These are phyloP conservation scores for Aleiodes testaceus DNA, from an alignment of 2,888 invertebrate genomes.

Conservation along the genomic window DNA sequence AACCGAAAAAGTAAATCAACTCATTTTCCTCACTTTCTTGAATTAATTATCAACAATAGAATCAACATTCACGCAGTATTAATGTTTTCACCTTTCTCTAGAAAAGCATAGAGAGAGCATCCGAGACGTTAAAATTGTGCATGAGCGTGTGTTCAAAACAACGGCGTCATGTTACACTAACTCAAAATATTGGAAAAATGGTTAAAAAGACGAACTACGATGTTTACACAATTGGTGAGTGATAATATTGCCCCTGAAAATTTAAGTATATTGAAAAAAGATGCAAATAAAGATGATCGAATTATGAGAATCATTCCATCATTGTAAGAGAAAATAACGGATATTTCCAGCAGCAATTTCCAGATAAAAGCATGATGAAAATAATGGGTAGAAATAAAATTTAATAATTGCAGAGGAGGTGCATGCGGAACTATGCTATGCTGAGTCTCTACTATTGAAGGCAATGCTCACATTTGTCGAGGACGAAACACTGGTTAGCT, in stretches of 20 bases:
- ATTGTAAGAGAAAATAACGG: no score
- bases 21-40: background rate
- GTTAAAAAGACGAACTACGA: constrained; percentile 85
- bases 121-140: constrained; percentile 84
- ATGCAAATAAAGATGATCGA: no score
- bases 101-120: constrained; percentile 82
- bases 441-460: constrained; percentile 90
- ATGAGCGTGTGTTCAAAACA: constrained; percentile 85
- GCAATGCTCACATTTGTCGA: constrained; percentile 94
- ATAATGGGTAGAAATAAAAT: constrained; percentile 37
- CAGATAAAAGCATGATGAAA: constrained; percentile 39
- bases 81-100: constrained; percentile 49
- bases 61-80: background rate
- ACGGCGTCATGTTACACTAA: constrained; percentile 81
- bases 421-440: constrained; percentile 96
- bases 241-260: no score
- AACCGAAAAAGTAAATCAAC: background rate
- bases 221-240: constrained; percentile 79
- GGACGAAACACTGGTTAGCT: constrained; percentile 93
- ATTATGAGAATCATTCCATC: no score
- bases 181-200: constrained; percentile 88
- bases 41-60: constrained; percentile 3
- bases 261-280: no score
- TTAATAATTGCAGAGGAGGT: constrained; percentile 80
- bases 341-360: background rate